A percentile compares a stretch with the other conserved stretches of the same genome.
Conservation (phyloP, 2,797 vertebrate genomes). For the Sebastes minor region DNA sequence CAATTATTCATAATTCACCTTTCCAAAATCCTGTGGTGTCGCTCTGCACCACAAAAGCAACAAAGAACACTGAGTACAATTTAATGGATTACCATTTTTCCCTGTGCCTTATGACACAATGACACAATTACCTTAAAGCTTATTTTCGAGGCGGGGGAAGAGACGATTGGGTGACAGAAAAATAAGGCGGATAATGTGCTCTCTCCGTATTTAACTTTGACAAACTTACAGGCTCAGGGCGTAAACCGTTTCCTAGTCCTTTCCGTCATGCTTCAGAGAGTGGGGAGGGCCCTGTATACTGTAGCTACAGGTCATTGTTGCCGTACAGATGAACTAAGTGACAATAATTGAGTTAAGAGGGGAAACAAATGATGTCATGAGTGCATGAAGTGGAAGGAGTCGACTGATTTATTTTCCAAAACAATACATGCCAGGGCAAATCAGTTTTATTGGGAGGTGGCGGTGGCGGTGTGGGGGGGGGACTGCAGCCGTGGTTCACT, state of each 20-base stretch:
- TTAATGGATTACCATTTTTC: constrained; percentile 74
- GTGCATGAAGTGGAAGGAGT: constrained; percentile 78
- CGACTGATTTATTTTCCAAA: constrained; percentile 80
- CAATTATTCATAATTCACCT: constrained; percentile 76
- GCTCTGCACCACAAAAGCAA: constrained; percentile 61
- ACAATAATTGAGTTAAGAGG: constrained; percentile 84
- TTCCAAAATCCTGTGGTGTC: constrained; percentile 57
- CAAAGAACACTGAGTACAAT: constrained; percentile 68
- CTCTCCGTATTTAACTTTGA: constrained; percentile 68
- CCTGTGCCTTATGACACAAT: constrained; percentile 67
- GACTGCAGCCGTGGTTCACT: constrained; percentile 26
- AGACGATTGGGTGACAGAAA: constrained; percentile 65
- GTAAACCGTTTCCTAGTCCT: constrained; percentile 46
- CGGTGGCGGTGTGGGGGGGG: neutral
- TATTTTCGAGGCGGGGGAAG: constrained; percentile 63
- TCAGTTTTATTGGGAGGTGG: constrained; percentile 66
- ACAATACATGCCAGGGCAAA: constrained; percentile 78
- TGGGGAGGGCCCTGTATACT: constrained; percentile 36
- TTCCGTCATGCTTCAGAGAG: constrained; percentile 34
- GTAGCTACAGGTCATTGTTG: constrained; percentile 76
- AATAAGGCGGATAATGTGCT: constrained; percentile 65
- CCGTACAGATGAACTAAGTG: constrained; percentile 82
- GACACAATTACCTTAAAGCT: constrained; percentile 78
- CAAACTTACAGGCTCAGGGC: constrained; percentile 66
- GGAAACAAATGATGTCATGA: constrained; percentile 80